These are phyloP conservation scores for Andrena cerasifolii DNA, from an alignment of 1,140 invertebrate genomes.

Conservation along the genomic window DNA sequence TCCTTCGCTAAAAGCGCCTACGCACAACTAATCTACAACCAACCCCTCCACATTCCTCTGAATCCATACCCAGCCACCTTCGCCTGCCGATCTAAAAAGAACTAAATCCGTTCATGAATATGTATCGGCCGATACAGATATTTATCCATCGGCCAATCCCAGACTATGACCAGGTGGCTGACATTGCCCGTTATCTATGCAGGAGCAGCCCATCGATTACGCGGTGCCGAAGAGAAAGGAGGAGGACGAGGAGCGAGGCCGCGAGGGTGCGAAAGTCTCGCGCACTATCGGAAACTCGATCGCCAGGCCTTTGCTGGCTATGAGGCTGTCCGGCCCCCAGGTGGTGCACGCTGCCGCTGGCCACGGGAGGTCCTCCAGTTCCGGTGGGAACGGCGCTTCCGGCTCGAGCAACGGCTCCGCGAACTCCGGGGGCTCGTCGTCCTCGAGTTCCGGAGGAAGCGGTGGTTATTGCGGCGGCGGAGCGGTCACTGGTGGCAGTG, in stretches of 20 bases:
- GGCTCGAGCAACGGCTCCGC: conserved; percentile 67
- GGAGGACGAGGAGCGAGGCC: conserved; percentile 85
- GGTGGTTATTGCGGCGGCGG: conserved; percentile 80
- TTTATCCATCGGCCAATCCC: neutral
- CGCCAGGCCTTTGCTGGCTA: conserved; percentile 76
- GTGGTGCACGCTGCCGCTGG: conserved; percentile 87
- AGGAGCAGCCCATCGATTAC: conserved; percentile 94
- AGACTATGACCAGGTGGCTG: neutral
- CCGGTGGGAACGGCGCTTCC: neutral
- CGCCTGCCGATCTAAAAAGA: neutral
- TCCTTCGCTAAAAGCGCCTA: neutral
- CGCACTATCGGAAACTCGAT: conserved; percentile 82
- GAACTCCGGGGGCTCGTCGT: conserved; percentile 77
- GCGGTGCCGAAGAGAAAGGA: conserved; percentile 91
- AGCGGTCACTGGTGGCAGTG: conserved; percentile 82
- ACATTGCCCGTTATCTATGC: conserved; percentile 63
- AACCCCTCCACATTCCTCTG: neutral
- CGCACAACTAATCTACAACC: neutral
- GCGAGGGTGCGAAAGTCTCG: conserved; percentile 84
- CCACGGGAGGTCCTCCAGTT: conserved; percentile 83
- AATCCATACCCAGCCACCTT: too few species aligned
- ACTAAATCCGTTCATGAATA: conserved; percentile 24
- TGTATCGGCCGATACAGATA: neutral
- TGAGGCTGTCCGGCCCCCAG: conserved; percentile 76
- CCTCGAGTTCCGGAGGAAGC: conserved; percentile 80